Conservation (phyloP, 2,888 invertebrate genomes). For the Quadriops clusia region DNA sequence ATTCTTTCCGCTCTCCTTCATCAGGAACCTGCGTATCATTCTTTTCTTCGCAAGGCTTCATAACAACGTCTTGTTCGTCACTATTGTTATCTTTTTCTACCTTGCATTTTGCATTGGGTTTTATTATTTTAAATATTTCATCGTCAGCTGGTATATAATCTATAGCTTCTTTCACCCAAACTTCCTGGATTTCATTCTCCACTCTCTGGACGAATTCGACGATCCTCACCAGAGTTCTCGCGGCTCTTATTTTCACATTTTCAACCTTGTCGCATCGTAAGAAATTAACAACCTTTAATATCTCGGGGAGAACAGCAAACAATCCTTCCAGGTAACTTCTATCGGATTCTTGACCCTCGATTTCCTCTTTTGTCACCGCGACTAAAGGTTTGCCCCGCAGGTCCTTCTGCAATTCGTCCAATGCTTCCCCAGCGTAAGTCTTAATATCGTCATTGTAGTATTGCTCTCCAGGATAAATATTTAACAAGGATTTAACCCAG, state of each 20-base stretch:
- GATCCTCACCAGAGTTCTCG: constrained; percentile 23
- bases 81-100: not conserved
- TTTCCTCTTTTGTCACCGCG: constrained; percentile 11
- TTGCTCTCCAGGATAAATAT: constrained; percentile 18
- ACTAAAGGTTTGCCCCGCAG: constrained; percentile 11
- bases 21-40: no score
- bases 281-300: constrained; percentile 21
- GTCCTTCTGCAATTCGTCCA: constrained; percentile 21
- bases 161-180: constrained; percentile 19
- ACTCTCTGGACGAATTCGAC: constrained; percentile 20
- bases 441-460: constrained; percentile 21
- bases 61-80: no score
- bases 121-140: no score
- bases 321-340: constrained; percentile 27
- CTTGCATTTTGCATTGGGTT: not conserved
- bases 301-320: constrained; percentile 22
- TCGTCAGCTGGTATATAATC: constrained; percentile 2
- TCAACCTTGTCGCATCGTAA: constrained; percentile 26
- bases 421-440: constrained; percentile 28
- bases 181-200: constrained; percentile 20
- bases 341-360: constrained; percentile 13
- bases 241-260: constrained; percentile 26
- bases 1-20: no score
- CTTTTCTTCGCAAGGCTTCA: no score
- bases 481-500: constrained; percentile 15